phyloP scores from a whole-genome alignment of 2,797 vertebrate genomes.

The Catamblyrhynchus diadema region DNA sequence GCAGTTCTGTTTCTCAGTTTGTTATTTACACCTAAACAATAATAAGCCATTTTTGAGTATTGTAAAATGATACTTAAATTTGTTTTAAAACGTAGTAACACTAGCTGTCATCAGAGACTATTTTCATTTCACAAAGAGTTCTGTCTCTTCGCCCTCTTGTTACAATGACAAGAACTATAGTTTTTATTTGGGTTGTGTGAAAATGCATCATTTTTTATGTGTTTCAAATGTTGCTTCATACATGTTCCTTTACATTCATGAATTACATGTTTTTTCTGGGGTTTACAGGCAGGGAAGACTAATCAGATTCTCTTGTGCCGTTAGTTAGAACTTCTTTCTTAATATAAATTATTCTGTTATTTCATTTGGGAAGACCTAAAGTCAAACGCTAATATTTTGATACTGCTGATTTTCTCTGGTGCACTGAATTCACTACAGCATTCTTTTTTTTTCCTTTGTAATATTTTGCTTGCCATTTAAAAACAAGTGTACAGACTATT shows the following conservation, averaged over 20 bases:
- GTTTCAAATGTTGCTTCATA: neutral
- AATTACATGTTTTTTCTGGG: neutral
- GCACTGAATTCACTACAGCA: neutral
- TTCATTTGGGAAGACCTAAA: neutral
- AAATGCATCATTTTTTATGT: neutral
- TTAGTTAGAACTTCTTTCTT: neutral
- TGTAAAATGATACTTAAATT: neutral
- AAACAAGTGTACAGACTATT: neutral
- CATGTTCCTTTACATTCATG: neutral
- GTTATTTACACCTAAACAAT: neutral
- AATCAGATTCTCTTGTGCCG: neutral
- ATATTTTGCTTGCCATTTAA: neutral
- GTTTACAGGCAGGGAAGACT: neutral
- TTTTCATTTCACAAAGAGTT: neutral
- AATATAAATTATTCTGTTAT: neutral
- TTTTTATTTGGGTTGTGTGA: neutral
- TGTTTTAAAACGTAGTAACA: neutral
- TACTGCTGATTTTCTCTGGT: fast-evolving
- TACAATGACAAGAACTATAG: neutral
- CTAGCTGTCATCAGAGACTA: neutral
- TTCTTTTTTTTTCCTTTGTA: neutral
- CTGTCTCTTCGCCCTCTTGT: neutral
- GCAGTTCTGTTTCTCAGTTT: neutral
- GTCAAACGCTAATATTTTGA: neutral
- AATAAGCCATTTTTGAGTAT: neutral